Percentiles rank a stretch among this genome's conserved stretches.
phyloP scores from a whole-genome alignment of 2,888 invertebrate genomes.

The Ectropis crepuscularia region DNA sequence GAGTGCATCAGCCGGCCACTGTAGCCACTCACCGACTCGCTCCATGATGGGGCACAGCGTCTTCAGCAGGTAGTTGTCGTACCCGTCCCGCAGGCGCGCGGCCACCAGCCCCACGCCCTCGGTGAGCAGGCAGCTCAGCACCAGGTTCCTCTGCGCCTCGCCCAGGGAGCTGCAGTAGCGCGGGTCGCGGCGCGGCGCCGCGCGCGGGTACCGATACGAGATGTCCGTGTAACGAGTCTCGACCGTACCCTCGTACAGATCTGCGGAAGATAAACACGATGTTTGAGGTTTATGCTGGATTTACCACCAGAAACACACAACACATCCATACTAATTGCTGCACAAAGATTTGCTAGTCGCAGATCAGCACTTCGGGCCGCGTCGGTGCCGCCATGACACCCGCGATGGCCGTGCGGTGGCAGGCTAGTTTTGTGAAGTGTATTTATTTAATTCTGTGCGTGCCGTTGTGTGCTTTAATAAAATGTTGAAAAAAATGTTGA shows the following conservation, averaged over 20 bases:
- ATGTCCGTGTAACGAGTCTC: constrained; percentile 75
- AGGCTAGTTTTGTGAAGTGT: too few relatives aligned
- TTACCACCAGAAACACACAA: too few relatives aligned
- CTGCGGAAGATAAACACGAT: constrained; percentile 44
- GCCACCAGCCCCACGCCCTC: constrained; percentile 90
- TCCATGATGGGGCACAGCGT: constrained; percentile 89
- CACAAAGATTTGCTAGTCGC: too few relatives aligned
- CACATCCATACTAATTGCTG: too few relatives aligned
- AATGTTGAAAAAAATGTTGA: too few relatives aligned
- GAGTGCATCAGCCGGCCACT: too few relatives aligned
- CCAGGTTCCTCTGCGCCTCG: constrained; percentile 86
- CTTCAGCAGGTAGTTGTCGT: constrained; percentile 86
- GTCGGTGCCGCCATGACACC: too few relatives aligned
- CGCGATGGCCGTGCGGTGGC: too few relatives aligned
- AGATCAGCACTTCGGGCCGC: too few relatives aligned
- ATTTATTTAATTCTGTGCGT: too few relatives aligned
- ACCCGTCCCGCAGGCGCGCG: constrained; percentile 74
- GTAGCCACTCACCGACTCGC: constrained; percentile 88
- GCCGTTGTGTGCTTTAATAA: too few relatives aligned
- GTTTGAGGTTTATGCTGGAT: background rate
- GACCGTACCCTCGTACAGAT: constrained; percentile 71
- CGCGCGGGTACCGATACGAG: constrained; percentile 54
- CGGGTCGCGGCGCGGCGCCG: constrained; percentile 32
- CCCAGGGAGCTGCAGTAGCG: constrained; percentile 55
- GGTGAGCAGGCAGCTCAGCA: constrained; percentile 87